Percentiles rank a stretch among this genome's conserved stretches.
phyloP scores from a whole-genome alignment of 2,797 vertebrate genomes.

The Helarctos malayanus region DNA sequence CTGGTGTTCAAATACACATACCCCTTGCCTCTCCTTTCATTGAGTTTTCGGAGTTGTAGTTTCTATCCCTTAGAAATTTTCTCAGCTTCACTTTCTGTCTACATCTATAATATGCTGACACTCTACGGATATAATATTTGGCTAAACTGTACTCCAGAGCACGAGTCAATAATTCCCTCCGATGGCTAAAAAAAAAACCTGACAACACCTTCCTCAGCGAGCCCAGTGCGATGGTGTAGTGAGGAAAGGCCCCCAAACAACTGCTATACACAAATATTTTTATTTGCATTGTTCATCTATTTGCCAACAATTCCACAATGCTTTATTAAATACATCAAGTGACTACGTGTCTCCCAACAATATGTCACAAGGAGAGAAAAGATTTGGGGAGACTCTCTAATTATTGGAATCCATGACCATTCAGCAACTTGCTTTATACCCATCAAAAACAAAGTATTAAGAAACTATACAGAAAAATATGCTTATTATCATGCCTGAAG shows the following conservation, averaged over 20 bases:
- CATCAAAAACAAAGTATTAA: conserved; percentile 86
- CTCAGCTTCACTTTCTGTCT: conserved; percentile 79
- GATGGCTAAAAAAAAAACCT: conserved; percentile 62
- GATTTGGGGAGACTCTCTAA: conserved; percentile 85
- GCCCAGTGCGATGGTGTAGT: conserved; percentile 74
- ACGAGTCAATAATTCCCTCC: conserved; percentile 84
- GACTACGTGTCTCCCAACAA: conserved; percentile 77
- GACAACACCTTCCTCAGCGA: conserved; percentile 73
- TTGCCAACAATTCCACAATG: conserved; percentile 83
- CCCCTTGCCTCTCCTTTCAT: conserved; percentile 37
- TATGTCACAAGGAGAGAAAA: conserved; percentile 81
- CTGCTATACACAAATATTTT: conserved; percentile 67
- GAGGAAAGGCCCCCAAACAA: conserved; percentile 79
- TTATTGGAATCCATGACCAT: conserved; percentile 85
- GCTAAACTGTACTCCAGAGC: conserved; percentile 86
- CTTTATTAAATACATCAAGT: conserved; percentile 85
- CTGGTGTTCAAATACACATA: conserved; percentile 51
- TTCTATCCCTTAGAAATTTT: conserved; percentile 81
- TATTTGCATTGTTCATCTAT: conserved; percentile 78
- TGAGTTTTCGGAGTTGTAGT: conserved; percentile 66
- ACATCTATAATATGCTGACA: conserved; percentile 73
- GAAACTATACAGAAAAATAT: conserved; percentile 83
- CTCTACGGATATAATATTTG: conserved; percentile 84
- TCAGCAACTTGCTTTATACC: conserved; percentile 86
- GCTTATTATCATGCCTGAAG: conserved; percentile 87